These are phyloP conservation scores for Trichoplusia ni DNA, from an alignment of 1,140 invertebrate genomes.

Conservation along the genomic window DNA sequence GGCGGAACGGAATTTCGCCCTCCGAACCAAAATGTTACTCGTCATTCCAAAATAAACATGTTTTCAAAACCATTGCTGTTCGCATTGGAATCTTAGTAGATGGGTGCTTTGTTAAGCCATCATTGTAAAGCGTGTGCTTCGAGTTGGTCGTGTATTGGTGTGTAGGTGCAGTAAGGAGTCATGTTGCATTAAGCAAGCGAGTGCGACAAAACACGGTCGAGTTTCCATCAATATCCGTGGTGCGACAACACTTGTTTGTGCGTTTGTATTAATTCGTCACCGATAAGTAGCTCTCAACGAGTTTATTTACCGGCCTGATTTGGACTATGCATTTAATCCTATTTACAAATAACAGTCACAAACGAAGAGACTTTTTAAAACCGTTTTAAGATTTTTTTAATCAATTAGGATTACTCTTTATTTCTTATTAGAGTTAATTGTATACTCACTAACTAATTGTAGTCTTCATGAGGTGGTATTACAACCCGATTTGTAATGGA, in stretches of 20 bases:
- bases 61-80: neutral
- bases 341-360: too few species aligned
- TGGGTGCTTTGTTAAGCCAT: neutral
- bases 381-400: too few species aligned
- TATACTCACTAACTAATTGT: too few species aligned
- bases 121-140: neutral
- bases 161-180: neutral
- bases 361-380: too few species aligned
- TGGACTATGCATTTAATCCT: too few species aligned
- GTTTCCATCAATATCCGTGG: constrained; percentile 24
- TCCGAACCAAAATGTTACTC: neutral
- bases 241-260: neutral
- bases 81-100: neutral
- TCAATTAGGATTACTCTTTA: too few species aligned
- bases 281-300: too few species aligned
- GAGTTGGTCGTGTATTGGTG: neutral
- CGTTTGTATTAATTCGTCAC: neutral
- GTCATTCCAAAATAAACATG: neutral
- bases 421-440: too few species aligned
- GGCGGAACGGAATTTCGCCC: constrained; percentile 35
- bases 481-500: too few species aligned
- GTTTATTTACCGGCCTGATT: too few species aligned
- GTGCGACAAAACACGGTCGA: constrained; percentile 23
- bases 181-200: constrained; percentile 8
- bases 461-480: too few species aligned